These are phyloP conservation scores for Scomber colias DNA, from an alignment of 2,113 vertebrate genomes.

Conservation along the genomic window DNA sequence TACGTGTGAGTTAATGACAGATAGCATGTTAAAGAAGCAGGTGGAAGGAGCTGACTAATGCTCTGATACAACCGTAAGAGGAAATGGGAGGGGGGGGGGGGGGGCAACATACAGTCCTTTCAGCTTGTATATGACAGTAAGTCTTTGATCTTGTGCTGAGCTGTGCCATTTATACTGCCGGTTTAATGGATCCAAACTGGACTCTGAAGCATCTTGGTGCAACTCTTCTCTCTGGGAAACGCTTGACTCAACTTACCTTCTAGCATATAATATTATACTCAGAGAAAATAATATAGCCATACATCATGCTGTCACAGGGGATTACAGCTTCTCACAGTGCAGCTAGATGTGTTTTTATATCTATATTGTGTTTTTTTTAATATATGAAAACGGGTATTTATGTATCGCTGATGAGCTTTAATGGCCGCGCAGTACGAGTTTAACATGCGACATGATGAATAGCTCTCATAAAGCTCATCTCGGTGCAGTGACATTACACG, in stretches of 20 bases:
- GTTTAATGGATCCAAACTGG: too few species aligned
- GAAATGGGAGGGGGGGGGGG: too few species aligned
- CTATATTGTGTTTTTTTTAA: not conserved
- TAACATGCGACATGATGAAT: not conserved
- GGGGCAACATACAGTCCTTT: too few species aligned
- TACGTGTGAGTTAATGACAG: too few species aligned
- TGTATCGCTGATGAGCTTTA: not conserved
- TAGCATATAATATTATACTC: not conserved
- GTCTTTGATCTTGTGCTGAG: too few species aligned
- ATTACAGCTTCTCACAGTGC: not conserved
- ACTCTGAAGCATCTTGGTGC: not conserved
- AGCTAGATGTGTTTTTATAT: not conserved
- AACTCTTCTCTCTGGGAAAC: not conserved
- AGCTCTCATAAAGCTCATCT: not conserved
- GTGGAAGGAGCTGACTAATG: too few species aligned
- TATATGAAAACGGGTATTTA: constrained; percentile 5
- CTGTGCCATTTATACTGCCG: too few species aligned
- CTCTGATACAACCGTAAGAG: too few species aligned
- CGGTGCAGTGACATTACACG: not conserved
- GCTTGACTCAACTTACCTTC: not conserved
- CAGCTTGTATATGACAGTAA: too few species aligned
- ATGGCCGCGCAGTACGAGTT: not conserved
- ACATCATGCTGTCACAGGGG: not conserved
- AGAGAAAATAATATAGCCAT: not conserved
- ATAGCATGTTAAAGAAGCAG: too few species aligned